phyloP scores from a whole-genome alignment of 2,888 invertebrate genomes.

The Portevinia maculata region DNA sequence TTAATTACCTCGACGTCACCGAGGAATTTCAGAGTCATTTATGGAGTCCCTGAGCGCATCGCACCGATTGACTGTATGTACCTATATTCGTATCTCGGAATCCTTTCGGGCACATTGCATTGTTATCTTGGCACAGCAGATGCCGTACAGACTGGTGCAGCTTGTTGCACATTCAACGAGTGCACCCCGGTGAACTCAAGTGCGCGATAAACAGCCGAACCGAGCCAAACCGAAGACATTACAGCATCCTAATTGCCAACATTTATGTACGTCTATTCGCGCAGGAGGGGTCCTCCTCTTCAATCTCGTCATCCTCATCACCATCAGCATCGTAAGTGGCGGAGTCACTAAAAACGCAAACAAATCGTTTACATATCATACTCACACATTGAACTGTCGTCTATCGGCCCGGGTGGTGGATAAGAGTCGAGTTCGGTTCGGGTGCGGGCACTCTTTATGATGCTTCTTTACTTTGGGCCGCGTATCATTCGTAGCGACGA shows the following conservation, averaged over 20 bases:
- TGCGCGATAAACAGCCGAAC: constrained; percentile 39
- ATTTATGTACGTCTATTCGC: constrained; percentile 74
- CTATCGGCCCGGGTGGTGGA: constrained; percentile 11
- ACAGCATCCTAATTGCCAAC: constrained; percentile 73
- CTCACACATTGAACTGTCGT: constrained; percentile 48
- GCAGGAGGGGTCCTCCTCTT: constrained; percentile 76
- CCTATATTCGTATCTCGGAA: not conserved
- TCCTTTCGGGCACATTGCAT: constrained; percentile 40
- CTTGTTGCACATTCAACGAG: constrained; percentile 62
- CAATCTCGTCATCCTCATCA: not conserved
- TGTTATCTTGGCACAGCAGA: constrained; percentile 34
- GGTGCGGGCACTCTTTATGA: not conserved
- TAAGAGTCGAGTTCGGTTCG: not conserved
- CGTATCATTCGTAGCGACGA: constrained; percentile 52
- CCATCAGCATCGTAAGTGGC: constrained; percentile 55
- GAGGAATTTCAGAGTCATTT: constrained; percentile 80
- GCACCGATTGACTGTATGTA: constrained; percentile 6
- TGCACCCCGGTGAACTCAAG: constrained; percentile 62
- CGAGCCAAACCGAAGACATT: constrained; percentile 56
- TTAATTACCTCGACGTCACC: constrained; percentile 82
- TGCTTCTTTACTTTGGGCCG: constrained; percentile 3
- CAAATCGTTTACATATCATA: constrained; percentile 79
- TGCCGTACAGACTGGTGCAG: constrained; percentile 1
- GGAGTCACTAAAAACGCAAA: constrained; percentile 76
- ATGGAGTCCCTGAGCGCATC: constrained; percentile 53